Evolutionary conservation across 35 echinoderm and acorn worm species (phyloP).

Genomic region (Hemicentrotus pulcherrimus): DNA sequence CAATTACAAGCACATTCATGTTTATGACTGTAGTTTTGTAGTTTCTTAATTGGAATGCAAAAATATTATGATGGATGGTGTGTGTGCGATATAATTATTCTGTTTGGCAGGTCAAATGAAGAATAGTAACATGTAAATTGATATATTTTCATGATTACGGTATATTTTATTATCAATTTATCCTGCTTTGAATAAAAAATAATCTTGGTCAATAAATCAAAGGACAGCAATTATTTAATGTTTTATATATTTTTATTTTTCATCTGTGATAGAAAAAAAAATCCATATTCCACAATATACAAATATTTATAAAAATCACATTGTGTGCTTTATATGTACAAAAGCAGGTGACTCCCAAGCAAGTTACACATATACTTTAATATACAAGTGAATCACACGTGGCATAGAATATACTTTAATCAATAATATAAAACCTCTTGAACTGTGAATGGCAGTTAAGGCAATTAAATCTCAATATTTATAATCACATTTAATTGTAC

Average conservation of each 20-base stretch:
- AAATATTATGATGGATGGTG: too few relatives aligned
- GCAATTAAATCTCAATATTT: background rate
- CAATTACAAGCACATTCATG: too few relatives aligned
- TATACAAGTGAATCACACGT: background rate
- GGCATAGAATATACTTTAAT: background rate
- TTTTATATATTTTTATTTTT: background rate
- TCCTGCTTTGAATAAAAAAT: background rate
- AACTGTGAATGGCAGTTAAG: background rate
- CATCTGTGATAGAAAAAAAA: background rate
- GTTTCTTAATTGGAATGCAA: too few relatives aligned
- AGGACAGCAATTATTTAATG: background rate
- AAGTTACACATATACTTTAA: background rate
- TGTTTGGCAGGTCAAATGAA: background rate
- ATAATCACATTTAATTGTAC: background rate
- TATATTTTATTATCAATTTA: background rate
- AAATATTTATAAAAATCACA: constrained; percentile 15
- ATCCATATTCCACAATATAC: background rate
- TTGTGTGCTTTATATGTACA: background rate
- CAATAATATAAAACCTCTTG: background rate
- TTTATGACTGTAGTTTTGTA: too few relatives aligned
- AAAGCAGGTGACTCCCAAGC: background rate
- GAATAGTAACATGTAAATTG: background rate
- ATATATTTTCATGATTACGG: background rate
- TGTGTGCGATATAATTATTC: background rate
- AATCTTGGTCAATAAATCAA: background rate